Conservation (phyloP, 2,888 invertebrate species). For the Apotomis betuletana region DNA sequence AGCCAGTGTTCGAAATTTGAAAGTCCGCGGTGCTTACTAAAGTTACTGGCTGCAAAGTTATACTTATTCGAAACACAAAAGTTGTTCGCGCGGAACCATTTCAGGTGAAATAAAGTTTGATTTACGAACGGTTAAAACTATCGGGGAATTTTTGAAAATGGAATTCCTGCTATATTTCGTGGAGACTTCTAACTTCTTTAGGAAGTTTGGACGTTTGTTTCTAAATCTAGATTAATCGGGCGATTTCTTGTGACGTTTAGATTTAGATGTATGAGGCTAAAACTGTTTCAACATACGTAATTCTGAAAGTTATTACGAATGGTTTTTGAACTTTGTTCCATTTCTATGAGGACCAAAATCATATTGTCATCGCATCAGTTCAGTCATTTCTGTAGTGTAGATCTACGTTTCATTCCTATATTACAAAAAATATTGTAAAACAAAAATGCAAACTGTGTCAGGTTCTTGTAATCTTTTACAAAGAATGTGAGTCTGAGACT, state of each 20-base stretch:
- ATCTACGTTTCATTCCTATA: no score
- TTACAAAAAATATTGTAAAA: no score
- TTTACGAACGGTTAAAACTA: constrained; percentile 21
- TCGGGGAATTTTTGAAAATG: constrained; percentile 13
- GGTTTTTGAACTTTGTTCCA: no score
- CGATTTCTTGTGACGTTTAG: background rate
- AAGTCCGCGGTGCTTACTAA: background rate
- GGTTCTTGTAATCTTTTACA: no score
- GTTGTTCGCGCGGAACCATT: constrained; percentile 6
- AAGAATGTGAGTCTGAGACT: no score
- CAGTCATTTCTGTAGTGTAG: no score
- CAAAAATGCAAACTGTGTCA: no score
- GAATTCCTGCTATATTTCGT: constrained; percentile 19
- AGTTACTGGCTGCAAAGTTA: constrained; percentile 13
- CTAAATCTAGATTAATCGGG: constrained; percentile 21
- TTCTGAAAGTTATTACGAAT: background rate
- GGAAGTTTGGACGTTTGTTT: constrained; percentile 22
- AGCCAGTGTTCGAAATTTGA: constrained; percentile 9
- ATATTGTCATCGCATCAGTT: no score
- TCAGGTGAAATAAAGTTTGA: constrained; percentile 26
- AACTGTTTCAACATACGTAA: background rate
- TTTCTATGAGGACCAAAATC: no score
- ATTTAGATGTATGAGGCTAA: background rate
- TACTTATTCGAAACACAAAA: constrained; percentile 12
- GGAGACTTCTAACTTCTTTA: constrained; percentile 12